phyloP scores from a whole-genome alignment of 2,888 invertebrate genomes.

The Apeira syringaria region DNA sequence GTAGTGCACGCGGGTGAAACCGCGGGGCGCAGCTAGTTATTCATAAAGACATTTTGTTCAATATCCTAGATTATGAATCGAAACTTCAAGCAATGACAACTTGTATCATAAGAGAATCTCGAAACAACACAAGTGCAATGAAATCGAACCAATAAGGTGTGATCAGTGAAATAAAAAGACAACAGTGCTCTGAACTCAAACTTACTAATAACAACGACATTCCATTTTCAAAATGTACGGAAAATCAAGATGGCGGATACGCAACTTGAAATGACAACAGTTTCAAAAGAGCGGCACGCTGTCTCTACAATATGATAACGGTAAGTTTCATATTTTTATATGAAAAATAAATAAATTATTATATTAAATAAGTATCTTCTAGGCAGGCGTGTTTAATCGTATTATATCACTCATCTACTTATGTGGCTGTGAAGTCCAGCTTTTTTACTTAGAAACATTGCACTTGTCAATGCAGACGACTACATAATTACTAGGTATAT shows the following conservation, averaged over 20 bases:
- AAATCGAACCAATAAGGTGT: constrained; percentile 32
- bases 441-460: too few relatives aligned
- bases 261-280: constrained; percentile 55
- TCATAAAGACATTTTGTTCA: too few relatives aligned
- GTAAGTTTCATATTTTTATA: constrained; percentile 44
- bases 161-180: constrained; percentile 31
- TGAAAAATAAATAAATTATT: too few relatives aligned
- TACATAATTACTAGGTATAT: too few relatives aligned
- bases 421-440: too few relatives aligned
- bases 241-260: constrained; percentile 34
- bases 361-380: too few relatives aligned
- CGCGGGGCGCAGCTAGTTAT: too few relatives aligned
- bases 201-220: constrained; percentile 30
- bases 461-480: too few relatives aligned
- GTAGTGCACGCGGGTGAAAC: too few relatives aligned
- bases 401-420: too few relatives aligned
- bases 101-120: constrained; percentile 1
- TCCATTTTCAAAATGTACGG: constrained; percentile 40
- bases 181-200: constrained; percentile 33
- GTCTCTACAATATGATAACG: constrained; percentile 64
- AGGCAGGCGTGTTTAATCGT: too few relatives aligned
- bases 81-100: neutral
- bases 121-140: constrained; percentile 31
- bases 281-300: constrained; percentile 42
- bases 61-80: too few relatives aligned